Conservation (phyloP, 1,140 invertebrate species). For the Pristionchus pacificus region DNA sequence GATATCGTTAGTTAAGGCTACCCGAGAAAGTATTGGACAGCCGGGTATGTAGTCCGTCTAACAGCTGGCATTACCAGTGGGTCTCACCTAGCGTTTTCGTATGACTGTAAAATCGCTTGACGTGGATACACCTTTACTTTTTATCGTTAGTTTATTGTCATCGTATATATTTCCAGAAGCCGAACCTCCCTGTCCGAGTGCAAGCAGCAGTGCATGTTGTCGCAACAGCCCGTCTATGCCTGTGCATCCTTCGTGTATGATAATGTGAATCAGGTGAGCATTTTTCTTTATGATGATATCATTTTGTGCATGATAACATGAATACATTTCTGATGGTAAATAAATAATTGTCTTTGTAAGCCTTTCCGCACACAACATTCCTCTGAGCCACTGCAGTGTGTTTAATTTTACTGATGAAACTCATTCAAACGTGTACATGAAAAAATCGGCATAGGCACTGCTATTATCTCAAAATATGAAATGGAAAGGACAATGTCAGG, state of each 20-base stretch:
- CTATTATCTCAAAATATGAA: not conserved
- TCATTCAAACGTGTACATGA: not conserved
- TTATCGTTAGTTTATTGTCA: not conserved
- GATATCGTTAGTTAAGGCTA: no score
- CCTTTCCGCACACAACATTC: not conserved
- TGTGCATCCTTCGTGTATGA: conserved; percentile 57
- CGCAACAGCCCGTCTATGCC: conserved; percentile 51
- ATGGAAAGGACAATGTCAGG: conserved; percentile 26
- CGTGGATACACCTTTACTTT: no score
- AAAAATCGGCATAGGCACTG: not conserved
- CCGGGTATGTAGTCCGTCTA: no score
- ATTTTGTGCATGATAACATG: not conserved
- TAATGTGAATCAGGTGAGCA: conserved; percentile 54
- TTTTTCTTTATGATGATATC: not conserved
- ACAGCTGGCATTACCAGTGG: no score
- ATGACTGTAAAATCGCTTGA: no score
- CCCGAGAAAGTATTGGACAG: no score
- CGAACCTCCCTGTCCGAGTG: conserved; percentile 50
- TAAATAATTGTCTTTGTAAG: conserved; percentile 3
- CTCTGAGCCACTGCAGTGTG: not conserved
- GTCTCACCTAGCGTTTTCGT: no score
- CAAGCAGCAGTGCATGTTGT: conserved; percentile 50
- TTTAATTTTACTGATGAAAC: not conserved
- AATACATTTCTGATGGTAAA: not conserved
- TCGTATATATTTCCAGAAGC: conserved; percentile 22